Percentiles rank a stretch among this genome's conserved stretches.
Evolutionary conservation across 2,888 invertebrate genomes (phyloP).

Genomic region (Podotricha telesiphe): DNA sequence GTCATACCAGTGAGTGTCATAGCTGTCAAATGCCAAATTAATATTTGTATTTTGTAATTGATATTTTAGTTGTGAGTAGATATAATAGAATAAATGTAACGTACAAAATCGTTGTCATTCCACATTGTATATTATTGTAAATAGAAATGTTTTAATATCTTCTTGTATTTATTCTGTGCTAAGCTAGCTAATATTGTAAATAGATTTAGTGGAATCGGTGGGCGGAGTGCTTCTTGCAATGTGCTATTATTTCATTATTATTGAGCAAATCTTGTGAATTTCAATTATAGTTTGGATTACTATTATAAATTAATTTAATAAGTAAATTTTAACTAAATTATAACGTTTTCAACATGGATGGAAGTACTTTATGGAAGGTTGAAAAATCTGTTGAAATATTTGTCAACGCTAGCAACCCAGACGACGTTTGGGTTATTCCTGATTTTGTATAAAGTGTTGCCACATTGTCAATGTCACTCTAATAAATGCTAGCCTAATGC

Average conservation of each 20-base stretch:
- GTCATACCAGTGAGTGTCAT: slow-evolving; percentile 51
- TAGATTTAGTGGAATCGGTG: slow-evolving; percentile 59
- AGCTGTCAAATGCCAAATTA: slow-evolving; percentile 48
- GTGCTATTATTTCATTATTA: slow-evolving; percentile 41
- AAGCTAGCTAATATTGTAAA: slow-evolving; percentile 68
- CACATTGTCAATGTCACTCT: slow-evolving; percentile 65
- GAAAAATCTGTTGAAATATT: slow-evolving; percentile 33
- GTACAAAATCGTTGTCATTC: slow-evolving; percentile 77
- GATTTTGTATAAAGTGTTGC: slow-evolving; percentile 55
- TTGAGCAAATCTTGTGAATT: slow-evolving; percentile 28
- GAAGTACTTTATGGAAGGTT: slow-evolving; percentile 14
- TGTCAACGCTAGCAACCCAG: slow-evolving; percentile 39
- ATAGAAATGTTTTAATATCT: slow-evolving; percentile 66
- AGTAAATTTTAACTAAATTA: slow-evolving; percentile 9
- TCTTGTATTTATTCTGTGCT: slow-evolving; percentile 68
- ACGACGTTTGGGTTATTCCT: slow-evolving; percentile 34
- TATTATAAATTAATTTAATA: slow-evolving; percentile 26
- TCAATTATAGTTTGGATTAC: slow-evolving; percentile 21
- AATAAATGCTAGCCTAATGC: slow-evolving; percentile 72
- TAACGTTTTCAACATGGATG: slow-evolving; percentile 5
- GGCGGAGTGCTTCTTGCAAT: slow-evolving; percentile 53
- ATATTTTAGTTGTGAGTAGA: slow-evolving; percentile 41
- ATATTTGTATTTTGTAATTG: slow-evolving; percentile 42
- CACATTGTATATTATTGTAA: slow-evolving; percentile 74
- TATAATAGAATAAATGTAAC: slow-evolving; percentile 60